Percentiles rank a stretch among this genome's conserved stretches.
phyloP scores from a whole-genome alignment of 2,113 vertebrate genomes.

The Calonectris borealis region DNA sequence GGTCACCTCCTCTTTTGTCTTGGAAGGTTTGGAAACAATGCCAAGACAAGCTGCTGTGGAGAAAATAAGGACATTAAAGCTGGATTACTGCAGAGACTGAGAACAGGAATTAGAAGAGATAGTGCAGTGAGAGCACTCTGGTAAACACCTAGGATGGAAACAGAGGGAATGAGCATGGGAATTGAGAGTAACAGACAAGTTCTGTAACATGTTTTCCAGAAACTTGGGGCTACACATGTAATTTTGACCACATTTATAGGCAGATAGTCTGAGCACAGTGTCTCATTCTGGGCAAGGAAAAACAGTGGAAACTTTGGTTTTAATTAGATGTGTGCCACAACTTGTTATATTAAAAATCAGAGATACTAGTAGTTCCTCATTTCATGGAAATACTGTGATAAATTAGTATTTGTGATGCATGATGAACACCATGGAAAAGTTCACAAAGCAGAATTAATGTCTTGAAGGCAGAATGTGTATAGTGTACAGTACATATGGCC shows the following conservation, averaged over 20 bases:
- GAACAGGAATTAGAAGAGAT: neutral
- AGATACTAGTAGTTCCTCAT: neutral
- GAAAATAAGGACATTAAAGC: neutral
- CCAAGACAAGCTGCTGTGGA: neutral
- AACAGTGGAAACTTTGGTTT: neutral
- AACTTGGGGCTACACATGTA: neutral
- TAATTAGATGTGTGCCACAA: neutral
- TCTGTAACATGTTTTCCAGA: neutral
- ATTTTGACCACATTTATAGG: neutral
- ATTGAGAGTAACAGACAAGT: neutral
- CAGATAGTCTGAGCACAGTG: neutral
- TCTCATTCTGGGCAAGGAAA: neutral
- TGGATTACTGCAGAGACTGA: neutral
- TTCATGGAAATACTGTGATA: neutral
- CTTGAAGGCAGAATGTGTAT: neutral
- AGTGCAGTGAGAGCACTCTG: neutral
- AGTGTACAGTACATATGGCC: neutral
- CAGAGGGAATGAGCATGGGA: neutral
- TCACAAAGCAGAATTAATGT: neutral
- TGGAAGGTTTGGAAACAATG: neutral
- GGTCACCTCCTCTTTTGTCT: neutral
- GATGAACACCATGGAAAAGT: neutral
- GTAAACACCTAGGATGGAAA: neutral
- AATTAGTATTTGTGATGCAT: neutral
- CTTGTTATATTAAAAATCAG: neutral